phyloP scores from a whole-genome alignment of 2,888 invertebrate species.

The Ichneumon xanthorius region DNA sequence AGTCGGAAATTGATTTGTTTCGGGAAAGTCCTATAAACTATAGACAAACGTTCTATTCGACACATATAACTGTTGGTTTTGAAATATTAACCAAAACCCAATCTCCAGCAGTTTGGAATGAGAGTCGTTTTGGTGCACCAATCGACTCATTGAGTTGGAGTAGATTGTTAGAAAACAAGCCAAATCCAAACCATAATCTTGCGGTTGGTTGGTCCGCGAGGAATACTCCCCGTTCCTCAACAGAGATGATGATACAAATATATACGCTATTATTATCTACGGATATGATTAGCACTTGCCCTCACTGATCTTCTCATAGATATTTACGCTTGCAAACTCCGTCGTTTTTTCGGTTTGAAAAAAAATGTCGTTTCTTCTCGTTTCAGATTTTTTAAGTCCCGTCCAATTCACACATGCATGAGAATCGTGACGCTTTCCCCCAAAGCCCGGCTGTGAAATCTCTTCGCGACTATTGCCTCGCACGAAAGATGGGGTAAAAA shows the following conservation, averaged over 20 bases:
- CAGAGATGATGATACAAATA: conserved; percentile 72
- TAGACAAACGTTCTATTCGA: too few relatives aligned
- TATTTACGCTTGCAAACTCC: conserved; percentile 8
- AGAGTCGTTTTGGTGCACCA: too few relatives aligned
- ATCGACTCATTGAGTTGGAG: too few relatives aligned
- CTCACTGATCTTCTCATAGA: conserved; percentile 77
- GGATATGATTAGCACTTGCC: conserved; percentile 79
- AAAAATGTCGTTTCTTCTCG: not conserved
- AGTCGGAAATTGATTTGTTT: too few relatives aligned
- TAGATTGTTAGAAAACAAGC: too few relatives aligned
- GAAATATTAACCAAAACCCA: too few relatives aligned
- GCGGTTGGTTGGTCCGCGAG: too few relatives aligned
- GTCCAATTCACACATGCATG: not conserved
- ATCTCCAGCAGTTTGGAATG: too few relatives aligned
- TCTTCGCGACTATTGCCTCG: not conserved
- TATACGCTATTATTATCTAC: conserved; percentile 81
- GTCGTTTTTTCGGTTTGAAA: not conserved
- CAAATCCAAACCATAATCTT: too few relatives aligned
- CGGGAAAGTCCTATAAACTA: too few relatives aligned
- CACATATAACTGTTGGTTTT: too few relatives aligned
- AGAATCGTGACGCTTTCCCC: too few relatives aligned
- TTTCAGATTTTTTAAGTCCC: not conserved
- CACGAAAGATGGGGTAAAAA: not conserved
- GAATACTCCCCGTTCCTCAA: not conserved
- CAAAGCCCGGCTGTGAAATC: not conserved